phyloP scores from a whole-genome alignment of 2,113 vertebrate genomes.

The Anthoscopus minutus region DNA sequence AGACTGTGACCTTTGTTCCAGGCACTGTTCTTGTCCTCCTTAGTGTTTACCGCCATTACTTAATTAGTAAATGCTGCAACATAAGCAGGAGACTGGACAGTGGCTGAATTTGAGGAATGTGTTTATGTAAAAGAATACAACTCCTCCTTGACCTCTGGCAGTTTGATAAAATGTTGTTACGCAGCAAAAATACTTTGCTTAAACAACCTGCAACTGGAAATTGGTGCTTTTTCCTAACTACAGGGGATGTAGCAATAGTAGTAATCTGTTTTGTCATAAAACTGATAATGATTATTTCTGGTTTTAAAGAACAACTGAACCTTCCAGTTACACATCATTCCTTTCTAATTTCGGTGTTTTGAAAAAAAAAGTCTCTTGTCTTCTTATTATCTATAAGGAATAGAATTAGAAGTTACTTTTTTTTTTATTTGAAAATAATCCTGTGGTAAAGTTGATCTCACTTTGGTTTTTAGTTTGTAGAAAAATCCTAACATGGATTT shows the following conservation, averaged over 20 bases:
- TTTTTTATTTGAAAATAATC: neutral
- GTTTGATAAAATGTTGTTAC: neutral
- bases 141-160: neutral
- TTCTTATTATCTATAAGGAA: neutral
- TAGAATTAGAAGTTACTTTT: neutral
- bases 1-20: neutral
- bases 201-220: neutral
- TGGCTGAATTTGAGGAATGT: neutral
- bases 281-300: neutral
- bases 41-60: neutral
- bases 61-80: neutral
- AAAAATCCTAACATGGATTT: neutral
- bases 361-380: rapidly evolving
- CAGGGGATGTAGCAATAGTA: neutral
- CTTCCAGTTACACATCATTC: neutral
- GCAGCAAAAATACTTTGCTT: neutral
- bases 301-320: neutral
- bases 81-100: neutral
- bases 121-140: neutral
- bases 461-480: neutral
- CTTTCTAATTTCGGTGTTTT: neutral
- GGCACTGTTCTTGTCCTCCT: neutral
- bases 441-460: rapidly evolving
- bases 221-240: neutral
- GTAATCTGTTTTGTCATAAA: neutral